Evolutionary conservation across 2,888 invertebrate species (phyloP).

Genomic region (Dryobotodes eremita): DNA sequence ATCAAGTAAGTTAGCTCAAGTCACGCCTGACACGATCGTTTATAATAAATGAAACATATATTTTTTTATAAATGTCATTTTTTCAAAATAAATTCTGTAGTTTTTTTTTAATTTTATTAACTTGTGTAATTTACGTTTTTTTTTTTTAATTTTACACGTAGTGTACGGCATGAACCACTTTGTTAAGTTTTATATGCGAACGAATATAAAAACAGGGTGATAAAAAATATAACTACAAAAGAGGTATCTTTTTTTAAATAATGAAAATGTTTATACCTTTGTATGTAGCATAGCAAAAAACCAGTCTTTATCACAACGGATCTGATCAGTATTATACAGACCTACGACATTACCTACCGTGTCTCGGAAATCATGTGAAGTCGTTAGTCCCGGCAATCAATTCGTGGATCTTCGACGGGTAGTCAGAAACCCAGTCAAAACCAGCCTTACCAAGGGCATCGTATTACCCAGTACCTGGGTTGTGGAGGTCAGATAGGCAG

Average conservation of each 20-base stretch:
- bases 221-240: not conserved
- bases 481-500: too few relatives aligned
- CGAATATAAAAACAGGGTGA: not conserved
- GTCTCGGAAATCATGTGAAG: too few relatives aligned
- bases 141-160: not conserved
- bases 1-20: not conserved
- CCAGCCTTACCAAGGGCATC: too few relatives aligned
- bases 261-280: not conserved
- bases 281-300: not conserved
- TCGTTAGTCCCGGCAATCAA: too few relatives aligned
- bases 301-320: not conserved
- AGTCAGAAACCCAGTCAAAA: too few relatives aligned
- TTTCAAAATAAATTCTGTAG: not conserved
- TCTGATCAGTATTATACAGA: not conserved
- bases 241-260: too few relatives aligned
- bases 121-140: too few relatives aligned
- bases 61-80: not conserved
- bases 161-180: not conserved
- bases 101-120: not conserved
- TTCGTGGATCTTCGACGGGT: too few relatives aligned
- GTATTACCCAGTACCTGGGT: too few relatives aligned
- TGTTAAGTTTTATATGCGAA: not conserved
- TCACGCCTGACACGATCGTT: not conserved
- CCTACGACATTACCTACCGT: not conserved
- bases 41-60: not conserved